phyloP scores from a whole-genome alignment of 2,113 vertebrate genomes.

The Tyto alba region DNA sequence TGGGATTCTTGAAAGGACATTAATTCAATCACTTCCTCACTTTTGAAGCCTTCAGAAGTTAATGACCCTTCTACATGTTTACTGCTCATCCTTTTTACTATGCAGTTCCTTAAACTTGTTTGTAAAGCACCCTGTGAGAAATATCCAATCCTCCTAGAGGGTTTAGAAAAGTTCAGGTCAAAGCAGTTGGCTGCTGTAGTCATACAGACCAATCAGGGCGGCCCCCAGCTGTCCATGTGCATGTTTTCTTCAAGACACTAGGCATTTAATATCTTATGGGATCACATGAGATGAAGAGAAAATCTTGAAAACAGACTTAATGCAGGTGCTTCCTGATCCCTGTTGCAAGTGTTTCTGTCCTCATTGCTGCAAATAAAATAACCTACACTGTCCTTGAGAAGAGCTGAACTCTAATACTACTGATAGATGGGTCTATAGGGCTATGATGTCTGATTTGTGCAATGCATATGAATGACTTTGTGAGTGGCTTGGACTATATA shows the following conservation, averaged over 20 bases:
- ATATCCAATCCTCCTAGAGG: background rate
- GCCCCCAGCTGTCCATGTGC: background rate
- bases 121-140: background rate
- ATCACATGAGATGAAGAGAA: background rate
- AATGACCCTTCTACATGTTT: background rate
- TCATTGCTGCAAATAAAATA: background rate
- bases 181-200: background rate
- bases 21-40: background rate
- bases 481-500: background rate
- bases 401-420: background rate
- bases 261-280: background rate
- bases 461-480: background rate
- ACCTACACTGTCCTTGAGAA: background rate
- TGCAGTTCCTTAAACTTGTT: background rate
- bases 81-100: background rate
- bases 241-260: background rate
- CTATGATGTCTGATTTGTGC: background rate
- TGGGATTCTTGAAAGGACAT: background rate
- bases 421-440: background rate
- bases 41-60: background rate
- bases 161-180: background rate
- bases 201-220: background rate
- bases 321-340: background rate
- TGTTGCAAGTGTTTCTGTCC: background rate
- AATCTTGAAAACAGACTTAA: background rate